Evolutionary conservation across 2,888 invertebrate species (phyloP), one percentile per base, ranked within the genome.

Genomic region (Nycteola revayana): DNA sequence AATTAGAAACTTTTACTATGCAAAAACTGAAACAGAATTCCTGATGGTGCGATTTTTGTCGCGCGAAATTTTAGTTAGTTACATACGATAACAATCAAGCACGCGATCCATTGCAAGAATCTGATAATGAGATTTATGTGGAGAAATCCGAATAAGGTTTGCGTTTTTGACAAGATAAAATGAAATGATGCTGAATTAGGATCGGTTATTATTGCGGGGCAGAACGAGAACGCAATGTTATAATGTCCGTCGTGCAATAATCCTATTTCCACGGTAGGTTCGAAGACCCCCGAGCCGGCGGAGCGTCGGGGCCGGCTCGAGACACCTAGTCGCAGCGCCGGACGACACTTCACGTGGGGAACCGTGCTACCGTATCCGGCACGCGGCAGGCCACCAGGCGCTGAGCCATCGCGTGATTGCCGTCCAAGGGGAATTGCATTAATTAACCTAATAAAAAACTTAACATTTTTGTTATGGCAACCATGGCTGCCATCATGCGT

Each of bases 191-290:
- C 32, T 10, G 32, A 31, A 40, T 40, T 49, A 41, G 53, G 38
- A 44, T 50, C 44, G 61, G 60, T 63, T 60, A 63, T 55, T 60
- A 55, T 51, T 55, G 41, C 24, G 25, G 62, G 61, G 51, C 56
- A 67, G 63, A 74, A 68, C 64, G 65, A 78, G 77, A 69, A 72
- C 75, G 66, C 76, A 81, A 77, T 72, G 66, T 67, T 71, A 66
- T 75, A 72, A 70, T 68, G 70, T 66, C 64, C 72, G 68, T 73
- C 79, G 79, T 68, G 78, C 75, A 77, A 75, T 81, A 84, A 83
- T 83, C 78, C 73, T 73, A 81, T 83, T 83, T 83, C 77, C 80
- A 83, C 79, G 81, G 80, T 75, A 48, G 75, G 81, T 81, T 82
- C 78, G 75, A 64, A 81, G 80, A 81, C 78, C 78, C 65, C 73